Evolutionary conservation across 2,888 invertebrate genomes (phyloP).

Genomic region (Cheilosia urbana): DNA sequence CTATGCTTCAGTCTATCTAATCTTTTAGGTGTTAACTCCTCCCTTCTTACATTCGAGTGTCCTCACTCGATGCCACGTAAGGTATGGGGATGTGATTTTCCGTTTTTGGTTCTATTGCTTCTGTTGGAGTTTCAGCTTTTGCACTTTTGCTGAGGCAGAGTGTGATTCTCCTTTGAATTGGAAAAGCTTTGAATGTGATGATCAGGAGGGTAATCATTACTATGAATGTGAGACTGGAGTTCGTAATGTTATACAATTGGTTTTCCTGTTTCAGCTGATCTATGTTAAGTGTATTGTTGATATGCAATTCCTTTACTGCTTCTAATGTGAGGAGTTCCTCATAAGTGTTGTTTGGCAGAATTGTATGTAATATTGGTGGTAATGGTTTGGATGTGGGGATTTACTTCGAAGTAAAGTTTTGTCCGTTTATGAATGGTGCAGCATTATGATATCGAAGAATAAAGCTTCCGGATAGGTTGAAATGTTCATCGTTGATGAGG

Average conservation of each 20-base stretch:
- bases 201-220: neutral
- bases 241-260: neutral
- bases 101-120: neutral
- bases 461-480: conserved; percentile 21
- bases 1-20: no score
- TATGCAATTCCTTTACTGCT: conserved; percentile 18
- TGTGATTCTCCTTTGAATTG: neutral
- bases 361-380: conserved; percentile 14
- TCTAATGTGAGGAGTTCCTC: conserved; percentile 35
- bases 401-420: neutral
- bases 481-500: neutral
- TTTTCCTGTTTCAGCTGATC: conserved; percentile 6
- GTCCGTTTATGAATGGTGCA: neutral
- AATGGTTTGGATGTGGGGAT: neutral
- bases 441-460: conserved; percentile 15
- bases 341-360: neutral
- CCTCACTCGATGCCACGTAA: conserved; percentile 16
- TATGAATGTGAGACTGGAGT: neutral
- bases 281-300: conserved; percentile 19
- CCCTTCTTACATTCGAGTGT: conserved; percentile 28
- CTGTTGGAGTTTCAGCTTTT: neutral
- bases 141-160: neutral
- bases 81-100: neutral
- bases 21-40: conserved; percentile 5
- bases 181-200: neutral